phyloP scores from a whole-genome alignment of 2,113 vertebrate species.

The Chroicocephalus ridibundus region DNA sequence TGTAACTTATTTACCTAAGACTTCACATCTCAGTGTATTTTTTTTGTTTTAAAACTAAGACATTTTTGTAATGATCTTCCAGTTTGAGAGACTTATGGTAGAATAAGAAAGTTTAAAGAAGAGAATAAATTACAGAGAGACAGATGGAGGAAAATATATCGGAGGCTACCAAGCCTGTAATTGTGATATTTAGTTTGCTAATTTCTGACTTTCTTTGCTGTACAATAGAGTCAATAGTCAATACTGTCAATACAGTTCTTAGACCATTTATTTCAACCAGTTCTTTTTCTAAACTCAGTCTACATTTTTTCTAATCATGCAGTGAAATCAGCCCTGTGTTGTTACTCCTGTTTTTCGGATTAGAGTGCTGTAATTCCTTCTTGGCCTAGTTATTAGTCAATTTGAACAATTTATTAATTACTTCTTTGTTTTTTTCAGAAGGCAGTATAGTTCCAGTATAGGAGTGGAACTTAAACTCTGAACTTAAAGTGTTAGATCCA shows the following conservation, averaged over 20 bases:
- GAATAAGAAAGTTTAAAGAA: neutral
- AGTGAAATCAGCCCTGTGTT: neutral
- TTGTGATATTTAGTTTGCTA: neutral
- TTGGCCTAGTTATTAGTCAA: neutral
- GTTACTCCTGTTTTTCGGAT: neutral
- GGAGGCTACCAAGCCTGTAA: neutral
- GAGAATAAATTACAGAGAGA: neutral
- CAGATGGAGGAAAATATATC: neutral
- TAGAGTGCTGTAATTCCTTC: neutral
- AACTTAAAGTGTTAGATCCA: neutral
- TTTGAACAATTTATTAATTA: neutral
- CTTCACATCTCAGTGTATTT: neutral
- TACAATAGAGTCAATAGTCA: neutral
- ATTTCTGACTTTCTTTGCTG: neutral
- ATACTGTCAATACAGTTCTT: neutral
- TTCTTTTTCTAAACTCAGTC: neutral
- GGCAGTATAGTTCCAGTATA: rapidly evolving
- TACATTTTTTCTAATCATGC: neutral
- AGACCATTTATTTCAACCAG: neutral
- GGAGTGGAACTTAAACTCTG: neutral
- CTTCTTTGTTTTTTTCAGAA: neutral
- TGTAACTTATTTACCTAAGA: neutral
- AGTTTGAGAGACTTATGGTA: neutral
- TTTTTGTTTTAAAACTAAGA: neutral
- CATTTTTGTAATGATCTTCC: neutral